Conservation (phyloP, 1,140 invertebrate species). For the Leptinotarsa defecta region DNA sequence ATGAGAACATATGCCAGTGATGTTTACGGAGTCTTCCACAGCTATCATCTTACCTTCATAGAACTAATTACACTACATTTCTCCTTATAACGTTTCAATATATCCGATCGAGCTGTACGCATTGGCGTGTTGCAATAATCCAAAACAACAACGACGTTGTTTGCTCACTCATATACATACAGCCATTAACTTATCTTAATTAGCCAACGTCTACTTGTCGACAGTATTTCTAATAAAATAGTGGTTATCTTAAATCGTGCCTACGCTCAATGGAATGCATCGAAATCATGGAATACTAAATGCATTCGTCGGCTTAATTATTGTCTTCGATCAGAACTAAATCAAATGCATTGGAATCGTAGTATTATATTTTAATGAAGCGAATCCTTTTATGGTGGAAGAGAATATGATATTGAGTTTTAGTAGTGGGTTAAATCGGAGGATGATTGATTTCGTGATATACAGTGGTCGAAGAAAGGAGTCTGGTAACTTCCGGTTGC, state of each 20-base stretch:
- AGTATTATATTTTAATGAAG: constrained; percentile 17
- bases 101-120: too few species aligned
- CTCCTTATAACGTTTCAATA: too few species aligned
- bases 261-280: constrained; percentile 7
- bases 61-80: too few species aligned
- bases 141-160: too few species aligned
- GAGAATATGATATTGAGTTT: not conserved
- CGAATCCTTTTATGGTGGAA: constrained; percentile 7
- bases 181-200: constrained; percentile 13
- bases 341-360: not conserved
- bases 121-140: too few species aligned
- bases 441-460: too few species aligned
- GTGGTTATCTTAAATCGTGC: not conserved
- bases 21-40: too few species aligned
- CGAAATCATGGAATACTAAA: constrained; percentile 16
- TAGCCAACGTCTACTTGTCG: constrained; percentile 12
- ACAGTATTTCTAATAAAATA: constrained; percentile 14
- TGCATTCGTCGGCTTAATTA: constrained; percentile 9
- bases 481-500: too few species aligned
- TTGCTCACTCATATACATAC: constrained; percentile 2
- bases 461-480: too few species aligned
- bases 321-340: constrained; percentile 10
- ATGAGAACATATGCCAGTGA: too few species aligned
- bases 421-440: too few species aligned
- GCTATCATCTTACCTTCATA: too few species aligned